These are phyloP conservation scores for Macropis europaea DNA, from an alignment of 2,888 invertebrate species.

Conservation along the genomic window DNA sequence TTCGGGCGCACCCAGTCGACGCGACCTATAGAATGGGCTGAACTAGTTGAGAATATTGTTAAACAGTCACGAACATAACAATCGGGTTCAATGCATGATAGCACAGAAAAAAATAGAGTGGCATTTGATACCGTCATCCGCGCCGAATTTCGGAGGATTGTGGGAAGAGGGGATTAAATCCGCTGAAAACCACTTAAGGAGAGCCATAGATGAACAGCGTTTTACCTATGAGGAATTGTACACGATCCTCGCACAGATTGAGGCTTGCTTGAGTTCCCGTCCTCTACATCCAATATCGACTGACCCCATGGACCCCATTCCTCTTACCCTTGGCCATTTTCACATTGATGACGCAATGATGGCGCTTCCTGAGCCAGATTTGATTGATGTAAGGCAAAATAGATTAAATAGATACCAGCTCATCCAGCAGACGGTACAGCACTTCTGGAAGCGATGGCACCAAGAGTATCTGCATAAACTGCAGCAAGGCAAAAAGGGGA, in stretches of 20 bases:
- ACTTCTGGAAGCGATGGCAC: conserved; percentile 59
- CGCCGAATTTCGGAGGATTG: conserved; percentile 11
- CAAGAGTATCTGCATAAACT: conserved; percentile 24
- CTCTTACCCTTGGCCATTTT: conserved; percentile 62
- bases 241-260: conserved; percentile 46
- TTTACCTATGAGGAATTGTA: conserved; percentile 62
- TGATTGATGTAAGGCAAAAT: fast-evolving
- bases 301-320: conserved; percentile 46
- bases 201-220: conserved; percentile 45
- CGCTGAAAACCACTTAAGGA: conserved; percentile 64
- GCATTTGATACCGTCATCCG: conserved; percentile 2
- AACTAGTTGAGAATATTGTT: neutral
- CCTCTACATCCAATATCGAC: conserved; percentile 42
- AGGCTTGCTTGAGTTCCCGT: conserved; percentile 52
- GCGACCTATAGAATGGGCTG: neutral
- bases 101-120: neutral
- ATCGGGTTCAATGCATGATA: no score
- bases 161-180: conserved; percentile 40
- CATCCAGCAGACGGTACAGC: conserved; percentile 40
- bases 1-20: neutral
- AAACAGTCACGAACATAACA: neutral
- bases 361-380: neutral
- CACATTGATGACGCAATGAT: neutral
- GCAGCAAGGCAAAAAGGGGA: conserved; percentile 30
- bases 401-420: conserved; percentile 33